These are phyloP conservation scores for Hyposmocoma kahamanoa DNA, from an alignment of 1,140 invertebrate genomes.

Conservation along the genomic window DNA sequence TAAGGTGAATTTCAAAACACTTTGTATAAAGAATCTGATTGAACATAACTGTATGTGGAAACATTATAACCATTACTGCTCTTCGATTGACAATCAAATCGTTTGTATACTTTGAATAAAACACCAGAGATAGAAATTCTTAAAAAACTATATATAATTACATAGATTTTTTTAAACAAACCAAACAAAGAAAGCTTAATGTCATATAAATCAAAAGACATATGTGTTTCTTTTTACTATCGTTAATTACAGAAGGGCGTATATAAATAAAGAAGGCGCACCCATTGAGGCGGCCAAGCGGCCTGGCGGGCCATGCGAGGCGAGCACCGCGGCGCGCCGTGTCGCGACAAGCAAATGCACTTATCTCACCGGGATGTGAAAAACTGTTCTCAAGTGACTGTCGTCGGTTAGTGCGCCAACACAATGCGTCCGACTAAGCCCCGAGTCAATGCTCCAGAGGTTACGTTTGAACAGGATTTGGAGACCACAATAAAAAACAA, in stretches of 20 bases:
- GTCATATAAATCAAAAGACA: constrained; percentile 59
- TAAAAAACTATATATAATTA: too few relatives aligned
- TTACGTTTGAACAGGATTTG: constrained; percentile 45
- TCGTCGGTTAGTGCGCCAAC: constrained; percentile 55
- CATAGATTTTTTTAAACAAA: too few relatives aligned
- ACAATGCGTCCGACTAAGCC: constrained; percentile 25
- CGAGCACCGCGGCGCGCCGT: constrained; percentile 55
- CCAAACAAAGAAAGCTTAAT: constrained; percentile 30
- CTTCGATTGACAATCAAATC: too few relatives aligned
- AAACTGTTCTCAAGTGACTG: constrained; percentile 54
- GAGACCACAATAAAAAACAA: constrained; percentile 39
- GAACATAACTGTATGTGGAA: too few relatives aligned
- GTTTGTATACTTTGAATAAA: too few relatives aligned
- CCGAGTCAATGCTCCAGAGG: constrained; percentile 46
- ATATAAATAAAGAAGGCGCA: constrained; percentile 63
- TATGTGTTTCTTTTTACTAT: constrained; percentile 63
- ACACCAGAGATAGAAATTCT: too few relatives aligned
- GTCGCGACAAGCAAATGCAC: constrained; percentile 70
- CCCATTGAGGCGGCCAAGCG: constrained; percentile 49
- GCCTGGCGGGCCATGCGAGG: constrained; percentile 49
- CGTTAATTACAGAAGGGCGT: constrained; percentile 65
- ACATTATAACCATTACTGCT: too few relatives aligned
- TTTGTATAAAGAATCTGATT: too few relatives aligned
- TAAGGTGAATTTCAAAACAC: too few relatives aligned
- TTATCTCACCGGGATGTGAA: constrained; percentile 63